Evolutionary conservation across 2,113 vertebrate genomes (phyloP).

Genomic region (Tamias sibiricus): DNA sequence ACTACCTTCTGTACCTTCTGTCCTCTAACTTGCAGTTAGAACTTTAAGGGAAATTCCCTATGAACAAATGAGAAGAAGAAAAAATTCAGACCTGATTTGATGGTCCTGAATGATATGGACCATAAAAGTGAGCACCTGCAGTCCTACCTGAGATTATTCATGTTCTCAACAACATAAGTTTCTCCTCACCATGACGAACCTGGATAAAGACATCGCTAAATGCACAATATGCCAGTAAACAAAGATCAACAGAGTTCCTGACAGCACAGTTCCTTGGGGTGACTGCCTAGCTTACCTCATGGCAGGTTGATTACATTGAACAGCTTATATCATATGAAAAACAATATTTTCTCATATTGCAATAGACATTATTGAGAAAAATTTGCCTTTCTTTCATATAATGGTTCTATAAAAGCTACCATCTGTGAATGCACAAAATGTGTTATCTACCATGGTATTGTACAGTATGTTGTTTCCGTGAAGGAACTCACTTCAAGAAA

Average conservation of each 20-base stretch:
- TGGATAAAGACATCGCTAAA: not conserved
- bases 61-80: not conserved
- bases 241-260: not conserved
- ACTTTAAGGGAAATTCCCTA: not conserved
- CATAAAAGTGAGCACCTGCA: not conserved
- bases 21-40: not conserved
- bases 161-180: not conserved
- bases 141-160: no score
- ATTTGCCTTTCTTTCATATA: not conserved
- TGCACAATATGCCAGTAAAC: not conserved
- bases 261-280: not conserved
- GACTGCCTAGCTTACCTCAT: not conserved
- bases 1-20: not conserved
- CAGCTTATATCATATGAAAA: not conserved
- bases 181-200: not conserved
- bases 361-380: not conserved
- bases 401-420: not conserved
- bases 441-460: not conserved
- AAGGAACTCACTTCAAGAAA: not conserved
- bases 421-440: not conserved
- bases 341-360: not conserved
- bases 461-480: not conserved
- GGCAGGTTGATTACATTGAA: not conserved
- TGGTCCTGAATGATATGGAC: not conserved
- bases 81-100: not conserved